Evolutionary conservation across 2,888 invertebrate genomes (phyloP).

Genomic region (Agrochola circellaris): DNA sequence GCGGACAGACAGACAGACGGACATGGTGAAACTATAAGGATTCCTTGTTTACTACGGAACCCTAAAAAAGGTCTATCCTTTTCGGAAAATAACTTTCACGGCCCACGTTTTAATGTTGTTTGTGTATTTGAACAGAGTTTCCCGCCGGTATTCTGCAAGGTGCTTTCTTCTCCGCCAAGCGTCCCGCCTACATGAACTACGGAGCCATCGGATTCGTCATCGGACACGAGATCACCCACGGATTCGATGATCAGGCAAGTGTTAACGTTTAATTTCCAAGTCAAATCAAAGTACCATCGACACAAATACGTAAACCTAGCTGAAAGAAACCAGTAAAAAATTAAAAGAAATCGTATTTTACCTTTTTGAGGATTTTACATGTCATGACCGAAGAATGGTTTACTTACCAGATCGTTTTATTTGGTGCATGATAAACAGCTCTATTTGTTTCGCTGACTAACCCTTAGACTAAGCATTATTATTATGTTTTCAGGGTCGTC

Average conservation of each 20-base stretch:
- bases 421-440: not conserved
- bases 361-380: not conserved
- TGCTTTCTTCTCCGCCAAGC: constrained; percentile 96
- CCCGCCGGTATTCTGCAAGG: constrained; percentile 98
- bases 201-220: constrained; percentile 98
- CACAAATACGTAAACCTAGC: not conserved
- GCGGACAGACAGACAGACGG: too few species aligned
- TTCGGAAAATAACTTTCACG: not conserved
- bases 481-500: constrained; percentile 92
- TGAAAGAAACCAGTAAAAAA: not conserved
- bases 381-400: not conserved
- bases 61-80: too few species aligned
- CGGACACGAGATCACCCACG: constrained; percentile 98
- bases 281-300: not conserved
- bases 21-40: too few species aligned
- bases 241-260: constrained; percentile 94
- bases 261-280: not conserved
- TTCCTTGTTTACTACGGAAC: too few species aligned
- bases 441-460: not conserved
- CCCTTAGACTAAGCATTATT: not conserved
- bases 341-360: not conserved
- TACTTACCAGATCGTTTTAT: not conserved
- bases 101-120: not conserved
- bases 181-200: constrained; percentile 97
- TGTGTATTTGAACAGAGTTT: constrained; percentile 92